A percentile compares a stretch with the other conserved stretches of the same genome.
phyloP scores from a whole-genome alignment of 2,888 invertebrate genomes.

The Apodemia mormo region DNA sequence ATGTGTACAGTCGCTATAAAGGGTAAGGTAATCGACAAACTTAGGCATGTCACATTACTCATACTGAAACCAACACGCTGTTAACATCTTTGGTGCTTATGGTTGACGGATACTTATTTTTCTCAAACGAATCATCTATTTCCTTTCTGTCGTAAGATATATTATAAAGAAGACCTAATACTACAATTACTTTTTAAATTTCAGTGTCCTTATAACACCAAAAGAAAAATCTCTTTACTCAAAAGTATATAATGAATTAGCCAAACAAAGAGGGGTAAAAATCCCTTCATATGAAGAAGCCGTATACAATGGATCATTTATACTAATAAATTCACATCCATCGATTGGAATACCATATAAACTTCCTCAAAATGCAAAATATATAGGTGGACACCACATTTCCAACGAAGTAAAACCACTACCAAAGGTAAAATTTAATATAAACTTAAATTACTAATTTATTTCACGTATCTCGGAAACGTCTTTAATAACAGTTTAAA shows the following conservation, averaged over 20 bases:
- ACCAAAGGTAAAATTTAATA: conserved; percentile 46
- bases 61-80: too few species aligned
- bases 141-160: too few species aligned
- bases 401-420: conserved; percentile 48
- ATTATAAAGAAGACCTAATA: not conserved
- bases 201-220: conserved; percentile 46
- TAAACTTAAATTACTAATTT: too few species aligned
- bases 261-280: conserved; percentile 47
- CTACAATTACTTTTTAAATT: conserved; percentile 32
- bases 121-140: too few species aligned
- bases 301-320: conserved; percentile 51
- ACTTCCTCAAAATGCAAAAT: conserved; percentile 53
- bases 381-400: conserved; percentile 58
- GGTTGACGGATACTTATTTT: too few species aligned
- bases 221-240: conserved; percentile 48
- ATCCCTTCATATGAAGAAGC: conserved; percentile 54
- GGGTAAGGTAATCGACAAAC: too few species aligned
- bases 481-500: too few species aligned
- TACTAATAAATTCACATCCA: conserved; percentile 56
- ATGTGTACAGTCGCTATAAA: too few species aligned
- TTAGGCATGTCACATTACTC: too few species aligned
- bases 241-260: conserved; percentile 45
- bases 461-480: too few species aligned
- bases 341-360: conserved; percentile 46
- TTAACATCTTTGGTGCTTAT: too few species aligned